phyloP scores from a whole-genome alignment of 2,888 invertebrate species.

The Neuroscelio doddi region DNA sequence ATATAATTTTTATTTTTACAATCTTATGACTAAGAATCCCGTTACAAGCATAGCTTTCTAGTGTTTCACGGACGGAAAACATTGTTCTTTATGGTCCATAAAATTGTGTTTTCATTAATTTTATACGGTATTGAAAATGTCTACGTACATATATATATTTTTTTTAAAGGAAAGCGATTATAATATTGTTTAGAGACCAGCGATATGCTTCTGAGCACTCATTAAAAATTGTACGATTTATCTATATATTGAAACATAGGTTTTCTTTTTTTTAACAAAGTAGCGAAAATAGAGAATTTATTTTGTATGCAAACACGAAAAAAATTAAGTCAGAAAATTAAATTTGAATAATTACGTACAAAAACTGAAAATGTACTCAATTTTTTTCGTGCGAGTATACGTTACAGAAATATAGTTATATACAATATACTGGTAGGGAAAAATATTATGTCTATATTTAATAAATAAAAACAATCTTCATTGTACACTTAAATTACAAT shows the following conservation, averaged over 20 bases:
- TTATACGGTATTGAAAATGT: neutral
- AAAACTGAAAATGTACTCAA: too few species aligned
- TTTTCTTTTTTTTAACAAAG: too few species aligned
- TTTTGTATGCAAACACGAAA: too few species aligned
- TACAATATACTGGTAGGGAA: too few species aligned
- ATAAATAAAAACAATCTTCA: too few species aligned
- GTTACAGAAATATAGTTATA: too few species aligned
- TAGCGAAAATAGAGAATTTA: too few species aligned
- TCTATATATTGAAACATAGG: neutral
- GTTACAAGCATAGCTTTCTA: conserved; percentile 36
- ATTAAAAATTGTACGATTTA: neutral
- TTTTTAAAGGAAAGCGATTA: neutral
- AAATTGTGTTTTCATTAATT: conserved; percentile 36
- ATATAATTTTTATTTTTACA: conserved; percentile 9
- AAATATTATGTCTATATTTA: too few species aligned
- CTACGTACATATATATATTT: neutral
- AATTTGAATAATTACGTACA: too few species aligned
- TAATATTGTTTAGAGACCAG: neutral
- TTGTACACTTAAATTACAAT: too few species aligned
- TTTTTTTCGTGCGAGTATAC: too few species aligned
- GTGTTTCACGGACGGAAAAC: conserved; percentile 48
- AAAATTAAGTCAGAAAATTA: too few species aligned
- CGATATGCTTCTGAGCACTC: conserved; percentile 17
- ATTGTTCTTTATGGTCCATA: conserved; percentile 44
- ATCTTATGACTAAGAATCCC: conserved; percentile 31